phyloP scores from a whole-genome alignment of 2,797 vertebrate species.

The Ambastaia sidthimunki region DNA sequence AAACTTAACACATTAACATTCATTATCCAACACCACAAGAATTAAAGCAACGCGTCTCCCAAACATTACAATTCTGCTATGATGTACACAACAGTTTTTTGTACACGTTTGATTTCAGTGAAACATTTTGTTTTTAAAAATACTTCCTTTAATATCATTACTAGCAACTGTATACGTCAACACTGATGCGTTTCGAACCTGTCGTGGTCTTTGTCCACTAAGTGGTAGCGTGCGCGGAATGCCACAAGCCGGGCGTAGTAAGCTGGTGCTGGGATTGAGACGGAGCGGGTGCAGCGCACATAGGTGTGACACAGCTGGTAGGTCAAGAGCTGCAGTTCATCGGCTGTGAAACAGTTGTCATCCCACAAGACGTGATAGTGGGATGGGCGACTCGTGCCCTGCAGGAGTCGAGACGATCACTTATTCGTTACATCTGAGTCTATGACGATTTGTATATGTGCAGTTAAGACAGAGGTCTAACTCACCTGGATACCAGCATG shows the following conservation, averaged over 20 bases:
- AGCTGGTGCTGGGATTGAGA: constrained; percentile 97
- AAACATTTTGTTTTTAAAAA: no score
- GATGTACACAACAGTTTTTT: neutral
- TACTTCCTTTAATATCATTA: neutral
- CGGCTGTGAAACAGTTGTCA: constrained; percentile 98
- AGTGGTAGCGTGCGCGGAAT: constrained; percentile 95
- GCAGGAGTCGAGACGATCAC: neutral
- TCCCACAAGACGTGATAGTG: constrained; percentile 99
- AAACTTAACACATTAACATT: neutral
- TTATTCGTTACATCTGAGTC: neutral
- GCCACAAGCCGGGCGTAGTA: constrained; percentile 97
- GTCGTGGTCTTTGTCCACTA: constrained; percentile 99
- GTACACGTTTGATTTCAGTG: no score
- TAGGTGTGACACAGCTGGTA: constrained; percentile 99
- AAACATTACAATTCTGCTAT: neutral
- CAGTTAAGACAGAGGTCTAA: no score
- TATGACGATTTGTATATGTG: neutral
- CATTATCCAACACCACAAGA: neutral
- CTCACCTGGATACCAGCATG: constrained; percentile 98
- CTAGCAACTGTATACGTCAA: neutral
- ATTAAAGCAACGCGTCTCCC: neutral
- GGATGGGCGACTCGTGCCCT: constrained; percentile 99
- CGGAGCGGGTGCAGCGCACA: constrained; percentile 94
- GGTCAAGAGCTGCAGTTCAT: constrained; percentile 95
- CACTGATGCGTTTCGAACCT: constrained; percentile 76